phyloP scores from a whole-genome alignment of 2,113 vertebrate species.

The Cervus canadensis region DNA sequence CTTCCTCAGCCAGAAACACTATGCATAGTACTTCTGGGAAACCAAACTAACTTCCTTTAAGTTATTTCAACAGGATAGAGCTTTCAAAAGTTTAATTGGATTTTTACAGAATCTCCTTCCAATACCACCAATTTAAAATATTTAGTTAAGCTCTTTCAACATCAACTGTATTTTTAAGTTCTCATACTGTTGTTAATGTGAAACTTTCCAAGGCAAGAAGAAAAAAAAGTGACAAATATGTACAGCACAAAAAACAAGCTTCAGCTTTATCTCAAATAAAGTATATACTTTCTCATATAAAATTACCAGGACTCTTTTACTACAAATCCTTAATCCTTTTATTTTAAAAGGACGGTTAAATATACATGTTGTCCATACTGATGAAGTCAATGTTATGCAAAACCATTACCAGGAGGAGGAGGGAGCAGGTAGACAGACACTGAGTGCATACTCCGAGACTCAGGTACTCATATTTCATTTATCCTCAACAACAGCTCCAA shows the following conservation, averaged over 20 bases:
- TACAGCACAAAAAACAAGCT: conserved; percentile 67
- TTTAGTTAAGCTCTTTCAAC: conserved; percentile 80
- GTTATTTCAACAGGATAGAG: conserved; percentile 84
- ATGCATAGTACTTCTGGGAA: conserved; percentile 85
- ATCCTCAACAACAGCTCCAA: neutral
- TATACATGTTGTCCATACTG: neutral
- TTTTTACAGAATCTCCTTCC: conserved; percentile 82
- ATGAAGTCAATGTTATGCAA: neutral
- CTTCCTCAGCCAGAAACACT: conserved; percentile 87
- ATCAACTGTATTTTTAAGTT: conserved; percentile 68
- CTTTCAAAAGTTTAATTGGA: conserved; percentile 85
- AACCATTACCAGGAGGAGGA: neutral
- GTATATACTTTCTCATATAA: neutral
- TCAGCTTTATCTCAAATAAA: conserved; percentile 54
- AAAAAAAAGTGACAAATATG: conserved; percentile 62
- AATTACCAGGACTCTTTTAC: neutral
- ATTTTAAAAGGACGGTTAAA: neutral
- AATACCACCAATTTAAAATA: conserved; percentile 83
- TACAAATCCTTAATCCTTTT: neutral
- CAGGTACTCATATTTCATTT: neutral
- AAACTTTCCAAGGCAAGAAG: conserved; percentile 68
- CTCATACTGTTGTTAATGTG: conserved; percentile 68
- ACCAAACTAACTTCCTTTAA: conserved; percentile 85
- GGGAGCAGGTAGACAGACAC: neutral
- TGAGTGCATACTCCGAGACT: neutral